Evolutionary conservation across 2,888 invertebrate genomes (phyloP).

Genomic region (Eupithecia pulchellata): DNA sequence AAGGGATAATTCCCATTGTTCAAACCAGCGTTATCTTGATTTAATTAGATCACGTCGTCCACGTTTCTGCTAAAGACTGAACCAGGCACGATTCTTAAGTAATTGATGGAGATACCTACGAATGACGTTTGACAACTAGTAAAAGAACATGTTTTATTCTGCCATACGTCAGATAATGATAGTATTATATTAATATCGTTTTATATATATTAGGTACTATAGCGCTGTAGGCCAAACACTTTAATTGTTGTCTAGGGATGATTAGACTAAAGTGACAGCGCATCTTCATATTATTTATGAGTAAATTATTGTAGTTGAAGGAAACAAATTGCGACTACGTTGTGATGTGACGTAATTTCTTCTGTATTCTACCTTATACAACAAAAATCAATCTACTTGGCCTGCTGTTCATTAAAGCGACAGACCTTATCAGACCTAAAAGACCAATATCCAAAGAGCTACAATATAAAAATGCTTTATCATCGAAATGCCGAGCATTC

Average conservation of each 20-base stretch:
- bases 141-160: not conserved
- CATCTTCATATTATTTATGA: too few relatives aligned
- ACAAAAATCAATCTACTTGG: too few relatives aligned
- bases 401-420: too few relatives aligned
- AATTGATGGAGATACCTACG: conserved; percentile 1
- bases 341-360: too few relatives aligned
- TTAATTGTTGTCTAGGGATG: too few relatives aligned
- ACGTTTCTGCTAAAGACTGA: conserved; percentile 29
- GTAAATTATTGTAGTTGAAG: too few relatives aligned
- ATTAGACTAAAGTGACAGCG: too few relatives aligned
- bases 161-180: not conserved
- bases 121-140: not conserved
- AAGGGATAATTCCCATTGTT: conserved; percentile 22
- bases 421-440: too few relatives aligned
- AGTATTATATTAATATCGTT: not conserved
- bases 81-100: conserved; percentile 33
- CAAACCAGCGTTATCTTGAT: conserved; percentile 29
- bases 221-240: too few relatives aligned
- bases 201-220: too few relatives aligned
- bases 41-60: conserved; percentile 38
- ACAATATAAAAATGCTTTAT: conserved; percentile 19
- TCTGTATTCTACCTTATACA: too few relatives aligned
- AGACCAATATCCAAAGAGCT: conserved; percentile 7
- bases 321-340: too few relatives aligned
- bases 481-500: conserved; percentile 10